A percentile compares a stretch with the other conserved stretches of the same genome.
Evolutionary conservation across 2,888 invertebrate genomes (phyloP).

Genomic region (Meganola albula): DNA sequence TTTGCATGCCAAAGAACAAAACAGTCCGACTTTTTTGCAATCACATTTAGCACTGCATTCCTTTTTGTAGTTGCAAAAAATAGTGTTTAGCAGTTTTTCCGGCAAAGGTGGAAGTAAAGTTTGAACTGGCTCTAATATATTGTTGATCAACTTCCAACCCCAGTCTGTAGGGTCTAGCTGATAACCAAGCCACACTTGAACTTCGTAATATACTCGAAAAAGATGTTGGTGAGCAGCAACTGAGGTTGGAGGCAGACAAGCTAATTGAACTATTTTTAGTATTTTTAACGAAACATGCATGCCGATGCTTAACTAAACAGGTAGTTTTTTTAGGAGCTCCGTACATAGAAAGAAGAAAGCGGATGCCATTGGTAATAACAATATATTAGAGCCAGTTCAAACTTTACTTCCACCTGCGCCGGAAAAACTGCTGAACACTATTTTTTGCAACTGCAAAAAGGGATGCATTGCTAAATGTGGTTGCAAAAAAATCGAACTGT

Average conservation of each 20-base stretch:
- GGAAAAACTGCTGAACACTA: too few relatives aligned
- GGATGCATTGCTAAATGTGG: too few relatives aligned
- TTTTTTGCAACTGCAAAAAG: too few relatives aligned
- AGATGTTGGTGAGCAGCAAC: slow-evolving; percentile 21
- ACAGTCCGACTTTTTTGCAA: slow-evolving; percentile 26
- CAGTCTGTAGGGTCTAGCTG: slow-evolving; percentile 23
- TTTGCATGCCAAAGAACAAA: slow-evolving; percentile 23
- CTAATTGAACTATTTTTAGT: slow-evolving; percentile 13
- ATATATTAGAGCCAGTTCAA: too few relatives aligned
- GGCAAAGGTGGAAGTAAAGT: slow-evolving; percentile 21
- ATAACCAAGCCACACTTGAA: slow-evolving; percentile 25
- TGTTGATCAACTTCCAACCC: slow-evolving; percentile 19
- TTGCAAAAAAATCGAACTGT: too few relatives aligned
- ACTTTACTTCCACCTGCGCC: too few relatives aligned
- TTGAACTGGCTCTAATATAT: slow-evolving; percentile 10
- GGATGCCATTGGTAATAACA: slow-evolving; percentile 12
- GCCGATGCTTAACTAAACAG: slow-evolving; percentile 13
- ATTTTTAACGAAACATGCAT: slow-evolving; percentile 15
- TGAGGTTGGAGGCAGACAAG: slow-evolving; percentile 17
- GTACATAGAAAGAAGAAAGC: slow-evolving; percentile 17
- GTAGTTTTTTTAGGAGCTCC: slow-evolving; percentile 6
- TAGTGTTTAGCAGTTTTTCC: slow-evolving; percentile 28
- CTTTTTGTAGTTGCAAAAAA: slow-evolving; percentile 29
- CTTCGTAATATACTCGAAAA: slow-evolving; percentile 21
- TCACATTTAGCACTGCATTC: slow-evolving; percentile 26